Evolutionary conservation across 2,797 vertebrate genomes (phyloP).

Genomic region (Cottoperca gobio): DNA sequence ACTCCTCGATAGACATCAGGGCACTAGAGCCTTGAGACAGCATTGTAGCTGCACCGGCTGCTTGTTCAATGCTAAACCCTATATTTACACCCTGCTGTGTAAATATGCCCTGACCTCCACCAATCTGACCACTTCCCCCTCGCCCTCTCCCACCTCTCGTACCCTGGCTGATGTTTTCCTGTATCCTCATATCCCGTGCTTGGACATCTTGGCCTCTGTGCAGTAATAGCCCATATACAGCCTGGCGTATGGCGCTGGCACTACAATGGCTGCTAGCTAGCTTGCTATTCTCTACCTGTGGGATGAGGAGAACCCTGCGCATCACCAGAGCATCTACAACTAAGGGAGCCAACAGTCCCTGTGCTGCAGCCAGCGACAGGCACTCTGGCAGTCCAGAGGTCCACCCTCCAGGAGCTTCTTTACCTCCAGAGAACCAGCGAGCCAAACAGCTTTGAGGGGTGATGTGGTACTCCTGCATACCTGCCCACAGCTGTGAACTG

Average conservation of each 20-base stretch:
- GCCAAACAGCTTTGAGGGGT: conserved; percentile 82
- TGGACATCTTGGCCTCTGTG: conserved; percentile 32
- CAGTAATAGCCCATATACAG: conserved; percentile 90
- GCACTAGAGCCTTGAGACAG: conserved; percentile 15
- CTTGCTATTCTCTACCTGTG: conserved; percentile 93
- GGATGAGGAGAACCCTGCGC: conserved; percentile 85
- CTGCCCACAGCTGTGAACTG: conserved; percentile 77
- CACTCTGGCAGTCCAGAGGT: conserved; percentile 80
- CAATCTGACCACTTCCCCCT: conserved; percentile 28
- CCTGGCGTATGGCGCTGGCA: conserved; percentile 87
- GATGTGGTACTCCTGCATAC: conserved; percentile 89
- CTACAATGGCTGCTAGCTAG: conserved; percentile 85
- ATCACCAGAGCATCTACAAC: conserved; percentile 87
- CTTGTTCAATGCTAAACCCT: conserved; percentile 61
- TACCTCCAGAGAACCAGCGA: conserved; percentile 84
- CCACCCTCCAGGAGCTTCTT: conserved; percentile 27
- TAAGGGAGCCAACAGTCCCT: conserved; percentile 85
- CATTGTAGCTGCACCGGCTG: background rate
- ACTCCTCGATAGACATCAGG: conserved; percentile 85
- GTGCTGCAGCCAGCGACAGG: conserved; percentile 79
- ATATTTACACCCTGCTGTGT: conserved; percentile 23
- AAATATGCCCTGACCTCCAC: conserved; percentile 32
- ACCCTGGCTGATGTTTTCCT: conserved; percentile 31
- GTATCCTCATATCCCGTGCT: background rate
- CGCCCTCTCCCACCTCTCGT: conserved; percentile 53